These are phyloP conservation scores for Melopsittacus undulatus DNA, from an alignment of 2,797 vertebrate species.

Conservation along the genomic window DNA sequence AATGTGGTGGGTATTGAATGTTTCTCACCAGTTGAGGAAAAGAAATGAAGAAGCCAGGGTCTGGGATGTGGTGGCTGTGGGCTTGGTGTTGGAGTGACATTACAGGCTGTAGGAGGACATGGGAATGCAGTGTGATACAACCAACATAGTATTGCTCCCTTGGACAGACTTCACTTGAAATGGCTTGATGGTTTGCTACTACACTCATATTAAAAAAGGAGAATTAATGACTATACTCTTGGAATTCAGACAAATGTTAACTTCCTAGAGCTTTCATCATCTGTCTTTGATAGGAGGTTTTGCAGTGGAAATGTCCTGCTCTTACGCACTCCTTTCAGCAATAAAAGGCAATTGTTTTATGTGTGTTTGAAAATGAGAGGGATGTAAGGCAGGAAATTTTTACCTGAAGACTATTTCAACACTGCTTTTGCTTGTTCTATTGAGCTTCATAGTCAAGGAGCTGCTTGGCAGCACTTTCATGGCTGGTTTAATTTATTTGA, in stretches of 20 bases:
- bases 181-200: not conserved
- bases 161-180: not conserved
- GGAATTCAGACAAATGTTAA: not conserved
- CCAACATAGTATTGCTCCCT: not conserved
- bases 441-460: not conserved
- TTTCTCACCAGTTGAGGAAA: not conserved
- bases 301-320: not conserved
- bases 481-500: not conserved
- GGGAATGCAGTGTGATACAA: not conserved
- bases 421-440: not conserved
- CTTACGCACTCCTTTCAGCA: not conserved
- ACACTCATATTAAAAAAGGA: rapidly evolving
- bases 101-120: not conserved
- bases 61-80: not conserved
- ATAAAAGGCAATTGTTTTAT: not conserved
- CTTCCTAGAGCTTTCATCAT: not conserved
- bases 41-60: not conserved
- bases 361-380: not conserved
- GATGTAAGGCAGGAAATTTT: not conserved
- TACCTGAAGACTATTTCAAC: not conserved
- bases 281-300: not conserved
- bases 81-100: not conserved
- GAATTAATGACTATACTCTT: not conserved
- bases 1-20: rapidly evolving
- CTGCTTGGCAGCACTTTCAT: not conserved